These are phyloP conservation scores for Thamnaconus septentrionalis DNA, from an alignment of 2,113 vertebrate genomes.

Conservation along the genomic window DNA sequence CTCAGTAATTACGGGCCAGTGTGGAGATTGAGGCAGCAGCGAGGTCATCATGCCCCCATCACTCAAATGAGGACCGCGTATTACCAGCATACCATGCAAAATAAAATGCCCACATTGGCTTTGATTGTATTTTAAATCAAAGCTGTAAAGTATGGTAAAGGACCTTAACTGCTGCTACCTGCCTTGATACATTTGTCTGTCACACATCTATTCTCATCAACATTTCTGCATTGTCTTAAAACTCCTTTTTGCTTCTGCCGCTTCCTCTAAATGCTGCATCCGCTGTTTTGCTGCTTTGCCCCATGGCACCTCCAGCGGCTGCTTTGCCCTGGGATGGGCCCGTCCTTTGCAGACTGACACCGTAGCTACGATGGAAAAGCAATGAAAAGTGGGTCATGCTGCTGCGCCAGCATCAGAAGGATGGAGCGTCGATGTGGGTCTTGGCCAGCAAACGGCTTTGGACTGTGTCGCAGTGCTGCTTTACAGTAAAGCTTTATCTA, in stretches of 20 bases:
- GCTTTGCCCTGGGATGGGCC: conserved; percentile 18
- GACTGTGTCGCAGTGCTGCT: conserved; percentile 22
- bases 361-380: conserved; percentile 41
- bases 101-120: no score
- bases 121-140: no score
- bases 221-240: conserved; percentile 2
- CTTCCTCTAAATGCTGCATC: conserved; percentile 24
- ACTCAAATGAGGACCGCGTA: no score
- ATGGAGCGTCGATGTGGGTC: conserved; percentile 62
- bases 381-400: conserved; percentile 76
- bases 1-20: no score
- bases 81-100: no score
- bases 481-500: conserved; percentile 29
- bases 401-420: conserved; percentile 57
- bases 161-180: no score
- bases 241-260: conserved; percentile 21
- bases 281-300: conserved; percentile 12
- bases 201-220: no score
- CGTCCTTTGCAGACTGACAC: conserved; percentile 38
- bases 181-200: no score
- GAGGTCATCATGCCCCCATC: no score
- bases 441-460: conserved; percentile 64
- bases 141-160: no score
- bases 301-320: conserved; percentile 22
- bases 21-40: no score